phyloP scores from a whole-genome alignment of 2,888 invertebrate genomes.

The Stenoptilia bipunctidactyla region DNA sequence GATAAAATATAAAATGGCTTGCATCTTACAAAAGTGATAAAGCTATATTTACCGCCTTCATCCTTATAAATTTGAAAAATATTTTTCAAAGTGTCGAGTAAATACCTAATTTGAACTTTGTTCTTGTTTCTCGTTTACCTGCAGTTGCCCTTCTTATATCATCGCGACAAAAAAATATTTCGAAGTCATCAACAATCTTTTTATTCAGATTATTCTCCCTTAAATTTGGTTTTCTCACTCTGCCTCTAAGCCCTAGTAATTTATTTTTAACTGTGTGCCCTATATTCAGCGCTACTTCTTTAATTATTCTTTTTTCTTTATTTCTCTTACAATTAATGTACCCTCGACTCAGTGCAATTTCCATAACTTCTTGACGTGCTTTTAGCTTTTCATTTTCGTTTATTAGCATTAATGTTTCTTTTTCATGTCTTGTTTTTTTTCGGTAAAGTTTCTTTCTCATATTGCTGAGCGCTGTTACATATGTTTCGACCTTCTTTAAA shows the following conservation, averaged over 20 bases:
- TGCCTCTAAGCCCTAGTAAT: constrained; percentile 1
- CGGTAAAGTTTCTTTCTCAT: constrained; percentile 1
- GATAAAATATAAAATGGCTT: constrained; percentile 10
- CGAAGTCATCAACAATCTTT: constrained; percentile 4
- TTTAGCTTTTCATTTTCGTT: constrained; percentile 3
- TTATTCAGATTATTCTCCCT: constrained; percentile 3
- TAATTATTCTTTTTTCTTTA: constrained; percentile 5
- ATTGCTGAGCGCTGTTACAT: too few relatives aligned
- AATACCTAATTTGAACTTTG: constrained; percentile 8
- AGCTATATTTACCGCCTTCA: constrained; percentile 11
- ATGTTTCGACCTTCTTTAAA: constrained; percentile 1
- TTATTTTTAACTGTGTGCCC: neutral
- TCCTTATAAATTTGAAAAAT: constrained; percentile 9
- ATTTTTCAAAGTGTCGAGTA: constrained; percentile 7
- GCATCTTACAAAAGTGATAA: constrained; percentile 12
- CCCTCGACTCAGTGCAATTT: constrained; percentile 1
- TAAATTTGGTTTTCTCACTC: constrained; percentile 2
- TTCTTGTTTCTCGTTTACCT: constrained; percentile 8
- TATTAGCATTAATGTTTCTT: constrained; percentile 4
- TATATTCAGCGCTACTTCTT: constrained; percentile 3
- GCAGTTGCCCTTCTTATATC: constrained; percentile 10
- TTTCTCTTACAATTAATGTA: constrained; percentile 2
- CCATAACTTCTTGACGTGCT: constrained; percentile 6
- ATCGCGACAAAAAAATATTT: constrained; percentile 8
- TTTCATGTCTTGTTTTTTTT: constrained; percentile 3